Base-by-base conservation (phyloP, 1,140 invertebrate genomes). In the Rhynchophorus ferrugineus region DNA sequence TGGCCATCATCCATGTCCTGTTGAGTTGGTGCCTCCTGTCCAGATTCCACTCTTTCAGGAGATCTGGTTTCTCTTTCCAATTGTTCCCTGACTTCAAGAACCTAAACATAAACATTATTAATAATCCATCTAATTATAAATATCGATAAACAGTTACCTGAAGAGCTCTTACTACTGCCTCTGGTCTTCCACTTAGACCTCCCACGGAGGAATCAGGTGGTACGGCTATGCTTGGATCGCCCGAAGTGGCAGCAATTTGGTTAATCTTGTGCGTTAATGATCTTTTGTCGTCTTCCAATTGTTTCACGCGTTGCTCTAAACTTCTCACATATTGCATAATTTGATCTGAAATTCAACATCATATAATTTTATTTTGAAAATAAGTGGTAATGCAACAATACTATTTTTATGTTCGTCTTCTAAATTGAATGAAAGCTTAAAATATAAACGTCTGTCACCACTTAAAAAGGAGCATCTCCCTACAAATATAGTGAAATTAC, bases 141-240 rank as follows among this genome's bases (percentile, higher is more conserved):
- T 29, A 6, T 5, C 5, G 11, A 29, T 29, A 29, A 5, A 29
- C 11, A 38, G 29, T 41, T 42, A 54, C 53, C 69, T 93, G 91
- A 56, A 95, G 78, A 20, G 91, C 91, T 61, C 89, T 78, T 3
- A 92, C 88, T 1, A 95, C 89, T 8, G 91, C 89, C 69, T 94
- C 90, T 9, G 91, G 91, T 37, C 90, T 74, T 5, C 78, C 78
- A 14, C 65, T 77, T 1, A 76, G 64, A 5, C 71, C 74, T 7
- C 70, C 66, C 3, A 66, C 61, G 37, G 72, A 66, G 44, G 73
- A 69, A 9, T 75, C 76, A 16, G 65, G 61, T 6, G 70, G 70
- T 38, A 69, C 59, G 29, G 69, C 55, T 21, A 69, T 42, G 45
- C 50, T 62, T 11, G 64, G 53, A 56, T 69, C 65, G 6, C 65